Evolutionary conservation across 23 tunicate species (phyloP).

Genomic region (Aplidium turbinatum): DNA sequence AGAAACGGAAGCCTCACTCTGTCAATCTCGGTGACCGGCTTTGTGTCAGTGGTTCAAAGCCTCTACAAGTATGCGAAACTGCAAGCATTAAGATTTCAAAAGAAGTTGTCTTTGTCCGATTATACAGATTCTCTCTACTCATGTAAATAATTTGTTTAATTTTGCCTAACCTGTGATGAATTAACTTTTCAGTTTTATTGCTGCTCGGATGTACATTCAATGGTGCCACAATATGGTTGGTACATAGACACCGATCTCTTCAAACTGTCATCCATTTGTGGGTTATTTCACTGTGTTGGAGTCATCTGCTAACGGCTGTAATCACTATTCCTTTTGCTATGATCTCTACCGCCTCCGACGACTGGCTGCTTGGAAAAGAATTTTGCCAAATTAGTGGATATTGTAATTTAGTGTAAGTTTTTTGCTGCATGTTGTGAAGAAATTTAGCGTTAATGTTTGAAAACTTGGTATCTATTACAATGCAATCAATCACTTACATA

Average conservation of each 20-base stretch:
- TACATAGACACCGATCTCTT: conserved; percentile 48
- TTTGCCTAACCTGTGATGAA: too few species aligned
- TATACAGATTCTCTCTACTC: too few species aligned
- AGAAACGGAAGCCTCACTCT: too few species aligned
- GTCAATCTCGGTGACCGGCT: too few species aligned
- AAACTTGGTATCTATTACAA: background rate
- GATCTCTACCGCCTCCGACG: conserved; percentile 12
- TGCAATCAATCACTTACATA: too few species aligned
- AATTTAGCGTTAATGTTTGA: background rate
- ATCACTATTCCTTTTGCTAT: conserved; percentile 7
- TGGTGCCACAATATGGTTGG: conserved; percentile 58
- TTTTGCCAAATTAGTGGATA: conserved; percentile 75
- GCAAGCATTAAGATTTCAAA: too few species aligned
- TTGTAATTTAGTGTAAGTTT: conserved; percentile 60
- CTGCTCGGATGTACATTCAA: conserved; percentile 51
- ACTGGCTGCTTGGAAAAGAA: conserved; percentile 52
- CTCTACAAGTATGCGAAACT: too few species aligned
- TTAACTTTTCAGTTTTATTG: conserved; percentile 41
- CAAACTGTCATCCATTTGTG: conserved; percentile 75
- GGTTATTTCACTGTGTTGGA: conserved; percentile 71
- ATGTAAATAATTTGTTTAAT: too few species aligned
- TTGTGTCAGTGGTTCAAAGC: too few species aligned
- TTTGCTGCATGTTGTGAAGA: background rate
- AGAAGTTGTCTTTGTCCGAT: too few species aligned
- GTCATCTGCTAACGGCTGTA: conserved; percentile 36